Conservation (phyloP, 1,140 invertebrate genomes). For the Helicoverpa zea region DNA sequence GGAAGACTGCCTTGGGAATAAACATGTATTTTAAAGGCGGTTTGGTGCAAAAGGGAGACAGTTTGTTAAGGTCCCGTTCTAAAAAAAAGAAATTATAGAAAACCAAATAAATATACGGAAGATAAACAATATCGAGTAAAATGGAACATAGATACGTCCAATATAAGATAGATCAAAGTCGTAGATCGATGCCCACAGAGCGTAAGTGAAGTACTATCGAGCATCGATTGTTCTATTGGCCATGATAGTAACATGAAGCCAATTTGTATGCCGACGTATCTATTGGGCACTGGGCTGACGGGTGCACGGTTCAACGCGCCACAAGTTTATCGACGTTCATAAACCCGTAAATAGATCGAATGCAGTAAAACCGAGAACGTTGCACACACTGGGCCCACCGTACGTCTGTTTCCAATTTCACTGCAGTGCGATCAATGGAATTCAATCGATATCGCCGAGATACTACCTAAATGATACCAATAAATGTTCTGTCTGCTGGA, state of each 20-base stretch:
- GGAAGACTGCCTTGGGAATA: slow-evolving; percentile 15
- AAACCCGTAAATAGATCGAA: slow-evolving; percentile 80
- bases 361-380: slow-evolving; percentile 71
- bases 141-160: background rate
- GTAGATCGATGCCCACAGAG: background rate
- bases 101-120: too few relatives aligned
- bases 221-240: slow-evolving; percentile 11
- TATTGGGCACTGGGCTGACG: slow-evolving; percentile 34
- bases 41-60: background rate
- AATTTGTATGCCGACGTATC: slow-evolving; percentile 56
- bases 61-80: background rate
- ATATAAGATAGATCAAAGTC: background rate
- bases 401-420: slow-evolving; percentile 71
- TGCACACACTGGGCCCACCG: slow-evolving; percentile 53
- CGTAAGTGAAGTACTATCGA: background rate
- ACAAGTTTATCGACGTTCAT: slow-evolving; percentile 69
- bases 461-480: slow-evolving; percentile 52
- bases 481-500: background rate
- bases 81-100: too few relatives aligned
- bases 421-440: slow-evolving; percentile 78
- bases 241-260: slow-evolving; percentile 9
- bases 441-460: slow-evolving; percentile 63
- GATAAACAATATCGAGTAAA: too few relatives aligned
- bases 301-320: slow-evolving; percentile 59
- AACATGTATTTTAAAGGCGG: slow-evolving; percentile 1